Evolutionary conservation across 2,797 vertebrate species (phyloP), one percentile per base, ranked within the genome.

Genomic region (Dryobates pubescens): DNA sequence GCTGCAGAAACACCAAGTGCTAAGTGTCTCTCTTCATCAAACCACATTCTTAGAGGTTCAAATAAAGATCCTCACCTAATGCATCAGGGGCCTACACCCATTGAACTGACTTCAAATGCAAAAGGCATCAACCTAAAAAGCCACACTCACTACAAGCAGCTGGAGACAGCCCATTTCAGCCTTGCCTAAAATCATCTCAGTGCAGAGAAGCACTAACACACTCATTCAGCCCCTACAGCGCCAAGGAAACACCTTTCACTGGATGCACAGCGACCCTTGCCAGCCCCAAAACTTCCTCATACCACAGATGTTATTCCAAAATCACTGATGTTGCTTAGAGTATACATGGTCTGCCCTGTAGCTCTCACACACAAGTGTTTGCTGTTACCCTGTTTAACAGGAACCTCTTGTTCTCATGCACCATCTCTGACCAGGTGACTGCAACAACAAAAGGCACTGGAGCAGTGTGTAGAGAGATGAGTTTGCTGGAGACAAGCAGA

Each of bases 161-260:
- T 26, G 32, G 12, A 53, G 17, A 51, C 34, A 70, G 20, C 1
- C 11, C n/a, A 5, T 9, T 63, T 49, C 58, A 61, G 41, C 27
- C 56, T 41, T 14, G 9, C 16, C 45, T 30, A 14, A 56, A 51
- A 47, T 4, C 9, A 0, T 4, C 17, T 51, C 2, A 16, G 19
- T 29, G 19, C n/a, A 12, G 9, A 43, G 58, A 47, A 51, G 61
- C 63, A 56, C 24, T 10, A 30, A 54, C 3, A 2, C 4, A 14
- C 20, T 15, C 47, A 15, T 15, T 16, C 45, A 65, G 34, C 23
- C 29, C 34, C 5, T 5, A 10, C 11, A 32, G 62, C 3, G 62
- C 3, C 0, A 6, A 4, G 0, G 23, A 24, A 58, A 26, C 0
- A 0, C 3, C n/a, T 53, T 34, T 61, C 62, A 17, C 20, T 1